These are phyloP conservation scores for Globicephala melas DNA, from an alignment of 2,113 vertebrate genomes.

Conservation along the genomic window DNA sequence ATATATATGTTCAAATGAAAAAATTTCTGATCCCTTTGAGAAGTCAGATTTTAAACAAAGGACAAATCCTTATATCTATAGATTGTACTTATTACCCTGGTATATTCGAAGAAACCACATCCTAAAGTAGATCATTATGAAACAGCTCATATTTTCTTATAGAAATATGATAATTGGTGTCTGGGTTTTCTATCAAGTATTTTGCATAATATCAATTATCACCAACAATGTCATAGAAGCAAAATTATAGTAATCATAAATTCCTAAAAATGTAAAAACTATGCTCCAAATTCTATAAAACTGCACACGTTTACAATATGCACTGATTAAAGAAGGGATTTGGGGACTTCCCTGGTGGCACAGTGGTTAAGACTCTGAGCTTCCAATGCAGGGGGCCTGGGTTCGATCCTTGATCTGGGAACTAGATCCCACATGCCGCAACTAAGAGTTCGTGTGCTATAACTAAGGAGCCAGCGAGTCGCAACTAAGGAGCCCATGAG, in stretches of 20 bases:
- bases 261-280: conserved; percentile 22
- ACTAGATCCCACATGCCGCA: no score
- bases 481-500: no score
- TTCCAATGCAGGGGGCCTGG: no score
- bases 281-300: conserved; percentile 3
- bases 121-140: not conserved
- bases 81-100: not conserved
- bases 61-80: not conserved
- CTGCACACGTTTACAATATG: not conserved
- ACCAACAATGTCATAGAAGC: not conserved
- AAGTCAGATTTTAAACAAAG: conserved; percentile 30
- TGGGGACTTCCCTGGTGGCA: no score
- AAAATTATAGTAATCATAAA: conserved; percentile 22
- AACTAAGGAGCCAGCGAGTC: no score
- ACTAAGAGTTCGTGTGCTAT: no score
- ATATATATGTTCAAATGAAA: not conserved
- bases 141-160: not conserved
- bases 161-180: not conserved
- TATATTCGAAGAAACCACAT: not conserved
- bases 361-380: no score
- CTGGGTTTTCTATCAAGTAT: not conserved
- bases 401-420: no score
- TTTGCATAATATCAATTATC: not conserved
- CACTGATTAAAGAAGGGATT: not conserved
- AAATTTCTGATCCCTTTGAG: not conserved